Evolutionary conservation across 2,797 vertebrate genomes (phyloP).

Genomic region (Austrolebias charrua): DNA sequence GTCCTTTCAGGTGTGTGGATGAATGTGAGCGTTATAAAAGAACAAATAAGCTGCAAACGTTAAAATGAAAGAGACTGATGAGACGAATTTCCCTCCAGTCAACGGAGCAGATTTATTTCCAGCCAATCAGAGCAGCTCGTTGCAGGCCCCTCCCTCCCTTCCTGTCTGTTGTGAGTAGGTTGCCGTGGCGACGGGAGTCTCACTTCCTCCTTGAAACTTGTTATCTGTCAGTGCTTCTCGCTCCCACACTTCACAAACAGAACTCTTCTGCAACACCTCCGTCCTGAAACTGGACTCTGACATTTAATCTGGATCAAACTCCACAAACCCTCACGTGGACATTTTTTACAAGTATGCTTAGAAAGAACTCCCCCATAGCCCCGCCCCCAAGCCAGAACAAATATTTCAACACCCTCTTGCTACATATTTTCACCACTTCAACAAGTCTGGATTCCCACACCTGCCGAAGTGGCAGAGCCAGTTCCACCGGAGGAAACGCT

Average conservation of each 20-base stretch:
- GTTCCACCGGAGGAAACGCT: constrained; percentile 26
- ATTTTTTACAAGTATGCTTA: constrained; percentile 26
- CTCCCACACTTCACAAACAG: constrained; percentile 5
- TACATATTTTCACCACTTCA: constrained; percentile 58
- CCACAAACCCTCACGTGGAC: neutral
- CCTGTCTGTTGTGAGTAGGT: constrained; percentile 57
- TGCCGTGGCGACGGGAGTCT: constrained; percentile 49
- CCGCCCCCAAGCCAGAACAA: constrained; percentile 14
- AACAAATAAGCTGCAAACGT: too few relatives aligned
- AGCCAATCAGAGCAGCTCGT: constrained; percentile 49
- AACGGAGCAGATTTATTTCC: neutral
- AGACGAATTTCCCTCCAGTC: constrained; percentile 39
- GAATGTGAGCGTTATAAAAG: too few relatives aligned
- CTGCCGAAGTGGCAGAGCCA: constrained; percentile 35
- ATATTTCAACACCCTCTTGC: constrained; percentile 70
- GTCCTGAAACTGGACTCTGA: constrained; percentile 2
- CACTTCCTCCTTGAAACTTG: constrained; percentile 50
- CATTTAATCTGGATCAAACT: constrained; percentile 15
- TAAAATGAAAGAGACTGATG: neutral
- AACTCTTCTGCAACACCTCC: too few relatives aligned
- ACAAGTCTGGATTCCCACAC: constrained; percentile 56
- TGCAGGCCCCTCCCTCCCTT: constrained; percentile 26
- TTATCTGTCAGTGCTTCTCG: neutral
- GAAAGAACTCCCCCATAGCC: constrained; percentile 1
- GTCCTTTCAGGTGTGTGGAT: too few relatives aligned